Evolutionary conservation across 2,888 invertebrate species (phyloP).

Genomic region (Hipparchia semele): DNA sequence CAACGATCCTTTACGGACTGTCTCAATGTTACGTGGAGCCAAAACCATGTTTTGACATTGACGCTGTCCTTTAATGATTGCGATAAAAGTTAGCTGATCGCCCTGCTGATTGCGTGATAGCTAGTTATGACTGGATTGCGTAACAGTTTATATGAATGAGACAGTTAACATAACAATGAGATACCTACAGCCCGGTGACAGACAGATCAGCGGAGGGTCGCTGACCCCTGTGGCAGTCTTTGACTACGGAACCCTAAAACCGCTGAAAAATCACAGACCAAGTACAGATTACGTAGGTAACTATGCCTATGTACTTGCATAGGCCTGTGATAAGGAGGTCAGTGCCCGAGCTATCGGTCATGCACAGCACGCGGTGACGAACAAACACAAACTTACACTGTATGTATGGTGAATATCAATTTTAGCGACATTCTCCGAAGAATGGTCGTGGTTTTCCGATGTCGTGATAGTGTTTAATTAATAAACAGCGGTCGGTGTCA

Average conservation of each 20-base stretch:
- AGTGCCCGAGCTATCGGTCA: slow-evolving; percentile 72
- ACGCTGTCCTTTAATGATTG: too few species aligned
- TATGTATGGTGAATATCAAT: slow-evolving; percentile 40
- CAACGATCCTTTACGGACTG: too few species aligned
- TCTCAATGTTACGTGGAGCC: too few species aligned
- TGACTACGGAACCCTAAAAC: background rate
- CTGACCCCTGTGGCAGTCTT: slow-evolving; percentile 6
- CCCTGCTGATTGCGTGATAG: too few species aligned
- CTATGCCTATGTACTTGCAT: slow-evolving; percentile 37
- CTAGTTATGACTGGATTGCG: too few species aligned
- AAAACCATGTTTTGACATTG: too few species aligned
- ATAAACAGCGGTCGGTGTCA: background rate
- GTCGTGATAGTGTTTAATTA: slow-evolving; percentile 16
- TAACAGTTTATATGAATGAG: too few species aligned
- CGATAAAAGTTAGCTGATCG: too few species aligned
- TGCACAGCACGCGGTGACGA: slow-evolving; percentile 48
- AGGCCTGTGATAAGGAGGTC: slow-evolving; percentile 56
- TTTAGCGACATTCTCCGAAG: slow-evolving; percentile 37
- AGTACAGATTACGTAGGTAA: slow-evolving; percentile 40
- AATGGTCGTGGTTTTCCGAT: slow-evolving; percentile 16
- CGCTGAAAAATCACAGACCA: slow-evolving; percentile 24
- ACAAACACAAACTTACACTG: slow-evolving; percentile 34
- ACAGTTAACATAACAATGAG: too few species aligned
- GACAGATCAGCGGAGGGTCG: too few species aligned
- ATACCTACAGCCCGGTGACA: too few species aligned